Evolutionary conservation across 1,140 invertebrate genomes (phyloP), one percentile per base, ranked within the genome.

Genomic region (Conus ventricosus): DNA sequence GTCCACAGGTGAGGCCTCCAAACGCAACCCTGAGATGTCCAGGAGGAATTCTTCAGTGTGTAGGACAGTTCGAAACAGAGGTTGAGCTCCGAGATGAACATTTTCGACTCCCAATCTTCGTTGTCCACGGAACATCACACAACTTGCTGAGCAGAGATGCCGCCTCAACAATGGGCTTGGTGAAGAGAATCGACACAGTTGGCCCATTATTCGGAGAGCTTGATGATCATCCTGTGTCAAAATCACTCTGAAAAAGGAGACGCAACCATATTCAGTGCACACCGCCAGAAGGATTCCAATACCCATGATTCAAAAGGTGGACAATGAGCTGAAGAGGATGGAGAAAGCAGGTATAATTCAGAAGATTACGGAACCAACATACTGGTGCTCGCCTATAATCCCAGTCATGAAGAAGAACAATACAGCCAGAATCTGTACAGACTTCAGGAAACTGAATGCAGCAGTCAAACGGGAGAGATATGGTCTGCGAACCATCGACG

Each of bases 91-190:
- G 17, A 27, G 1, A 17, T 51, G 7, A 54, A 55, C n/a, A 63
- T 4, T 11, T 13, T 63, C 10, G 60, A 11, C 17, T 63, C 60
- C 10, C 10, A 63, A 13, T n/a, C 25, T 84, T 60, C n/a, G 83
- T n/a, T 13, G 25, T 60, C 5, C 20, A 60, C 57, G 20, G 7
- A 8, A 8, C 55, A 20, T 25, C 57, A 25, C 53, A 84, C 55
- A 84, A 60, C n/a, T 25, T 84, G n/a, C 83, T 84, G 13, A 84
- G 83, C 57, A 84, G 83, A 84, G 57, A 84, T 15, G 25, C 83
- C 15, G 83, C 55, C 53, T 20, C 23, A n/a, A 13, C 7, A 6
- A 84, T 81, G 78, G 39, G 23, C 25, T 23, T 81, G 53, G 78
- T 84, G 7, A 23, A 63, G n/a, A 20, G 57, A 55, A 20, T 84